Conservation (phyloP, 2,113 vertebrate genomes). For the Himantopus leucocephalus region DNA sequence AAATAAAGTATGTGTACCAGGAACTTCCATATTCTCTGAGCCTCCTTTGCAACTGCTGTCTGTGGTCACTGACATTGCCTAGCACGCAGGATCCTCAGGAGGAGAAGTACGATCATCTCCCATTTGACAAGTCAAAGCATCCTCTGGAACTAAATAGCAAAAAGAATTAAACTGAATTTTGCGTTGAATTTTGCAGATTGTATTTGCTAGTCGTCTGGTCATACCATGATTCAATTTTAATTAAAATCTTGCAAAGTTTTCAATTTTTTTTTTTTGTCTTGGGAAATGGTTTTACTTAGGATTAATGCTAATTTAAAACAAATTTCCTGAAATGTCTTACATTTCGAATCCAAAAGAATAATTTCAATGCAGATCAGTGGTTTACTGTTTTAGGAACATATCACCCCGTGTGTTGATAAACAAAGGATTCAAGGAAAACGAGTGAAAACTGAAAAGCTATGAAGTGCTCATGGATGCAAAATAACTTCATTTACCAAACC, state of each 20-base stretch:
- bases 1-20: not conserved
- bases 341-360: not conserved
- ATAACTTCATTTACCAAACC: not conserved
- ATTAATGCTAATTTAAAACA: not conserved
- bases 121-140: not conserved
- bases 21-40: not conserved
- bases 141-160: not conserved
- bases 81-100: not conserved
- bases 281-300: not conserved
- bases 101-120: not conserved
- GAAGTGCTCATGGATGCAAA: not conserved
- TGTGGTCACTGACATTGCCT: not conserved
- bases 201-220: not conserved
- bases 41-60: not conserved
- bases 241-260: not conserved
- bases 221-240: not conserved
- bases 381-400: not conserved
- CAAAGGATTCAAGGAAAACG: not conserved
- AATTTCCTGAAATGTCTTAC: not conserved
- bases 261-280: not conserved
- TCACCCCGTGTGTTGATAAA: not conserved
- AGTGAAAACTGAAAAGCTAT: not conserved
- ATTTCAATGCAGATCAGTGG: not conserved
- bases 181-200: not conserved
- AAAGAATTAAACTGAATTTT: not conserved